A percentile compares a stretch with the other conserved stretches of the same genome.
phyloP scores from a whole-genome alignment of 2,797 vertebrate species.

The Vireo griseus region DNA sequence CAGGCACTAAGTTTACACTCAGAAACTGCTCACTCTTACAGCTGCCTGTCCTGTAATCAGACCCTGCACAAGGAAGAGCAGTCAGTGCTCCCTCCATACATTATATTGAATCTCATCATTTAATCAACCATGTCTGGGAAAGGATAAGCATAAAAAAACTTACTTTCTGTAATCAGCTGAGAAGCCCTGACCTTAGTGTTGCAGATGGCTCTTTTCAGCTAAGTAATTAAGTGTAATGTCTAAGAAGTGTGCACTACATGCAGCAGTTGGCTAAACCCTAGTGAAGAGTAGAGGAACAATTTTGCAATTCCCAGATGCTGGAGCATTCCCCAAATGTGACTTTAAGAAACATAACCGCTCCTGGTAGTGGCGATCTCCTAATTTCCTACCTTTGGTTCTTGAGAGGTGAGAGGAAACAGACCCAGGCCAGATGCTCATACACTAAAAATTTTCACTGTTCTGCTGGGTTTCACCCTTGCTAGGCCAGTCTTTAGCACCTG shows the following conservation, averaged over 20 bases:
- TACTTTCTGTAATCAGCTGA: not conserved
- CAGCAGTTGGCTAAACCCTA: not conserved
- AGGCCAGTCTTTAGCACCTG: not conserved
- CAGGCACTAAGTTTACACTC: not conserved
- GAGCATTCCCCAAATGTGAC: not conserved
- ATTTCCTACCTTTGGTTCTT: not conserved
- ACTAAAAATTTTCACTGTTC: not conserved
- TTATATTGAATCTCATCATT: not conserved
- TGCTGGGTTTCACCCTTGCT: not conserved
- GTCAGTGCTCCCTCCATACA: not conserved
- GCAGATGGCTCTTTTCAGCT: not conserved
- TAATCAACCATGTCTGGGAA: not conserved
- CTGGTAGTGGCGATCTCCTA: not conserved
- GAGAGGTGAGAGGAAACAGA: not conserved
- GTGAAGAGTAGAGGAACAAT: not conserved
- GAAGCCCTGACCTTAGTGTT: not conserved
- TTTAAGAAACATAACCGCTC: not conserved
- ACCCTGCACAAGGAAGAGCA: not conserved
- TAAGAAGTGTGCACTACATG: not conserved
- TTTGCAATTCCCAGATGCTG: not conserved
- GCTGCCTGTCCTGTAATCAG: not conserved
- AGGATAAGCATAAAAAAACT: not conserved
- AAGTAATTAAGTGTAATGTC: not conserved
- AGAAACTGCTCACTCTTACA: not conserved
- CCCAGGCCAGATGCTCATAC: not conserved